Base-by-base conservation (phyloP, 2,888 invertebrate genomes). In the Mamestra brassicae region DNA sequence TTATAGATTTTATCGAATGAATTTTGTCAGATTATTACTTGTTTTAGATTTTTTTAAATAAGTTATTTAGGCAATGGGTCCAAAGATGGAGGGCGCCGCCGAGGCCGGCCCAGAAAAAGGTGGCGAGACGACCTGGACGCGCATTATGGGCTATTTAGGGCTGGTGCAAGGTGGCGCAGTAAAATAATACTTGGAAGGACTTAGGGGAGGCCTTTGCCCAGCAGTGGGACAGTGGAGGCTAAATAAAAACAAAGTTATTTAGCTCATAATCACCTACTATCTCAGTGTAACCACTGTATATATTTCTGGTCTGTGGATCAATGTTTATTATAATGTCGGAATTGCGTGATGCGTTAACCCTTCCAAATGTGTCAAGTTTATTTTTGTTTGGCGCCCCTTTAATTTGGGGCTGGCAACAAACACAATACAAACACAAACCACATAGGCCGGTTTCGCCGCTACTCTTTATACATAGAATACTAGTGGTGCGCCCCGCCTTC, bases 311-410 rank as follows among this genome's bases (percentile, higher is more conserved):
- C 2, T 50, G 45, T 70, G 61, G 50, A 38, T 61, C 8, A 26
- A 70, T 68, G 74, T 83, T 80, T 79, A 62, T 71, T 80, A 79
- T 68, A 81, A 81, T 83, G 84, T 45, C 42, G 38, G 45, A 71
- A 75, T 83, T 34, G 80, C 84, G 81, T 83, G 84, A 71, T 66
- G 50, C 75, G 58, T 60, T 63, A 83, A 69, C 71, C 62, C 84
- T 80, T 83, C 36, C 34, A 71, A 73, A 70, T 60, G 76, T 69
- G 68, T 68, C 68, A 58, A 75, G 58, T 80, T 83, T 66, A 62
- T 69, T 71, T 83, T 80, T 71, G 57, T 58, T 52, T 26, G 34
- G 50, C 55, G 7, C 57, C 75, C 57, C 67, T 71, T 54, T 63
- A 50, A 61, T 79, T 62, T 55, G 50, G 61, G 65, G 71, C 61